Percentiles rank a stretch among this genome's conserved stretches.
These are phyloP conservation scores for Urosaurus nigricauda DNA, from an alignment of 2,797 vertebrate species.

Conservation along the genomic window DNA sequence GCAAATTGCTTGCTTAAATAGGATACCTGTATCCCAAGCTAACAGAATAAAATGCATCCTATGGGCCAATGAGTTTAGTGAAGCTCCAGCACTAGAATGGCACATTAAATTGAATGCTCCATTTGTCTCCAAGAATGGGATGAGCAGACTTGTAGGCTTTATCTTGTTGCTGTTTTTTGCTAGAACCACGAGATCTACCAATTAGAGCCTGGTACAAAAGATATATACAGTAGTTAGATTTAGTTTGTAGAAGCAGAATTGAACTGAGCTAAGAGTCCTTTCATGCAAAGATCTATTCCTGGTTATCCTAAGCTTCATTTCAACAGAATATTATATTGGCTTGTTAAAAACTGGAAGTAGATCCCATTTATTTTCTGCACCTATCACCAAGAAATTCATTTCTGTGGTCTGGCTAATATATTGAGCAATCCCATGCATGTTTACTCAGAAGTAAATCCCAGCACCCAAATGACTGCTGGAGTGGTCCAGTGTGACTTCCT, in stretches of 20 bases:
- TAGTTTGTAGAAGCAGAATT: too few relatives aligned
- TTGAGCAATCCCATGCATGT: too few relatives aligned
- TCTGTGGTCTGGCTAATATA: not conserved
- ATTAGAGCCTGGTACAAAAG: too few relatives aligned
- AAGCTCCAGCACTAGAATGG: not conserved
- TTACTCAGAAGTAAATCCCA: too few relatives aligned
- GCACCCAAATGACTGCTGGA: too few relatives aligned
- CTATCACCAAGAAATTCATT: not conserved
- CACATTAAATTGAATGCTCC: not conserved
- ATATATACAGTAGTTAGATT: too few relatives aligned
- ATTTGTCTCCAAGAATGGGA: not conserved
- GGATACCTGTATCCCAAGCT: not conserved
- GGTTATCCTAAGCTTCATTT: too few relatives aligned
- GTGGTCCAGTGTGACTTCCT: too few relatives aligned
- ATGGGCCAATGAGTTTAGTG: not conserved
- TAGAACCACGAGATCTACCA: too few relatives aligned
- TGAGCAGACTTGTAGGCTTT: not conserved
- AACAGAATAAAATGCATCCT: not conserved
- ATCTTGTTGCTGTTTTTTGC: not conserved
- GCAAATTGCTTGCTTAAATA: conserved; percentile 30
- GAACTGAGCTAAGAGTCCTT: too few relatives aligned
- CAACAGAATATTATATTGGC: too few relatives aligned
- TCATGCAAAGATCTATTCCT: too few relatives aligned
- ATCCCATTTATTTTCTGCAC: not conserved
- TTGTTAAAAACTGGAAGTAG: not conserved